A percentile compares a stretch with the other conserved stretches of the same genome.
These are phyloP conservation scores for Papilio aristodemus DNA, from an alignment of 1,140 invertebrate species.

Conservation along the genomic window DNA sequence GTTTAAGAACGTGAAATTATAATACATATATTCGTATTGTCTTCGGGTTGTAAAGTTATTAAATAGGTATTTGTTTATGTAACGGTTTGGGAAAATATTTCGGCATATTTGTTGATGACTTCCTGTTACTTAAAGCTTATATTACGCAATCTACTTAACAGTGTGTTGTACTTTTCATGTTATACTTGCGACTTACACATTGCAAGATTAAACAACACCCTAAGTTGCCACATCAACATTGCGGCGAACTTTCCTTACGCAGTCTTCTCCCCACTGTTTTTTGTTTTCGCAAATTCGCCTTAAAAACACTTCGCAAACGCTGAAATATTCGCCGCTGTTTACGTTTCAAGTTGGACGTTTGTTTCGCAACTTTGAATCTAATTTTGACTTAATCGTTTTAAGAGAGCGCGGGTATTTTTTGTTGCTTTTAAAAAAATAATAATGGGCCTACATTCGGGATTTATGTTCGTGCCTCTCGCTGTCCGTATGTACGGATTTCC, in stretches of 20 bases:
- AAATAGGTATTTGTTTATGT: neutral
- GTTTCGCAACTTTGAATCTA: constrained; percentile 38
- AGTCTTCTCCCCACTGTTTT: constrained; percentile 55
- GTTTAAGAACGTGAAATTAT: neutral
- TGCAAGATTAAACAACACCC: constrained; percentile 73
- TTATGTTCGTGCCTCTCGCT: constrained; percentile 59
- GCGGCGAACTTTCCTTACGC: constrained; percentile 56
- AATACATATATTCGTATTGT: neutral
- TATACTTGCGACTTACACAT: constrained; percentile 75
- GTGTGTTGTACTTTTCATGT: constrained; percentile 74
- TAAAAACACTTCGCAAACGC: constrained; percentile 27
- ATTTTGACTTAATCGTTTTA: constrained; percentile 38
- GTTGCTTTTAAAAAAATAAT: constrained; percentile 61
- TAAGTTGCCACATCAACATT: constrained; percentile 74
- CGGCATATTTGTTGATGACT: neutral
- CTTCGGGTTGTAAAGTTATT: neutral
- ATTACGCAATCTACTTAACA: constrained; percentile 44
- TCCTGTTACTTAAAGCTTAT: constrained; percentile 3
- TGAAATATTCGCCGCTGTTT: constrained; percentile 17
- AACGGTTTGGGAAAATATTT: neutral
- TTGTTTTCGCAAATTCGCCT: constrained; percentile 40
- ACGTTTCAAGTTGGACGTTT: constrained; percentile 38
- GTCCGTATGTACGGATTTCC: constrained; percentile 65
- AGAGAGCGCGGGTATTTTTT: constrained; percentile 43
- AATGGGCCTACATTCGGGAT: constrained; percentile 68